Evolutionary conservation across 2,113 vertebrate species (phyloP), one percentile per base, ranked within the genome.

Genomic region (Procavia capensis): DNA sequence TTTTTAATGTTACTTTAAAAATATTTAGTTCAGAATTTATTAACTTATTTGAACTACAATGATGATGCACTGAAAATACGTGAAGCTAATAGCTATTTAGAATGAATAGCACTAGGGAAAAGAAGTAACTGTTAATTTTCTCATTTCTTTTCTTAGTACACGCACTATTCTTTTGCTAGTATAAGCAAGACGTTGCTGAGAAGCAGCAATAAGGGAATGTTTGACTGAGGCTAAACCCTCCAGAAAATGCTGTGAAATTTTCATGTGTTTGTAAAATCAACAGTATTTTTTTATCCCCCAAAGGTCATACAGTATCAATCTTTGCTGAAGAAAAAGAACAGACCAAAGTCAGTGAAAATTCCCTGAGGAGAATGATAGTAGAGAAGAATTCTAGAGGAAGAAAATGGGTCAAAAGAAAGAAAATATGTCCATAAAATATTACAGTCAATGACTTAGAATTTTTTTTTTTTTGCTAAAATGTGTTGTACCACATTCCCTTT

Each of bases 21-120:
- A 5, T 66, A 81, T 90, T 27, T 39, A 24, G 36, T 79, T 85
- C 2, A 93, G 66, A 85, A 85, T 63, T 92, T 88, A 74, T 78
- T 80, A 34, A 94, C 64, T 84, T 79, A 61, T 1, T 86, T 47
- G 31, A 34, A 27, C 0, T 68, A 54, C 91, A 76, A 84, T 84
- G 43, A 14, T 54, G 80, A 80, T 87, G 20, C 43, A 43, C n/a
- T 84, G 87, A 81, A 95, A 39, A 74, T 64, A 36, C 3, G 54
- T 79, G 70, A 72, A 74, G 75, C 16, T 68, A 82, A 24, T 72
- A 83, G 25, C 70, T 57, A 61, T 85, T 61, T 88, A 63, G 25
- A 72, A 1, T 54, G 81, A 83, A 41, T 24, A 9, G 29, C 54
- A 54, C 9, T 66, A 5, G 17, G 9, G 68, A 27, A 83, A 76